Percentiles rank a stretch among this genome's conserved stretches.
Evolutionary conservation across 2,797 vertebrate genomes (phyloP).

Genomic region (Etheostoma perlongum): DNA sequence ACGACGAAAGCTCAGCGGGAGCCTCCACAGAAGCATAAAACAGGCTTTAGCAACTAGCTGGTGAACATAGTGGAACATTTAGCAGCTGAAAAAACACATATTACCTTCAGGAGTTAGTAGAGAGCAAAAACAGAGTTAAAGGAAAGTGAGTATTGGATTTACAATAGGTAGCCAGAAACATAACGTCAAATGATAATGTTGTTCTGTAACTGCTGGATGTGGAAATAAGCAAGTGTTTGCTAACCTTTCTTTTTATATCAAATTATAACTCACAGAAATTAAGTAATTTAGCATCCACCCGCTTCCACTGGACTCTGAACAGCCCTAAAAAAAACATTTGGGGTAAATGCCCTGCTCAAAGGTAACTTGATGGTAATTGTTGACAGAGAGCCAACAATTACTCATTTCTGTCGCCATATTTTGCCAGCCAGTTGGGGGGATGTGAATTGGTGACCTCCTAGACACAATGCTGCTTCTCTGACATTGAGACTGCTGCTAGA

Average conservation of each 20-base stretch:
- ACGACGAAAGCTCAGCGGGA: no score
- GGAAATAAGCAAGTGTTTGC: background rate
- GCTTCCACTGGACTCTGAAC: background rate
- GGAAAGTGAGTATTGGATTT: background rate
- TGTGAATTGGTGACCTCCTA: constrained; percentile 12
- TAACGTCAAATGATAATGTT: background rate
- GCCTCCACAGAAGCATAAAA: no score
- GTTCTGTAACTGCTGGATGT: background rate
- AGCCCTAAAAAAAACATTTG: background rate
- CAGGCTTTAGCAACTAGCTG: background rate
- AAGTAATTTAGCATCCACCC: background rate
- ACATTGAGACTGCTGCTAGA: constrained; percentile 23
- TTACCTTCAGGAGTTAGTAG: background rate
- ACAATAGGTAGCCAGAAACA: background rate
- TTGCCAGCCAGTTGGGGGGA: background rate
- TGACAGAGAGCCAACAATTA: background rate
- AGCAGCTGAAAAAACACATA: background rate
- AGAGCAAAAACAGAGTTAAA: background rate
- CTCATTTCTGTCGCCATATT: constrained; percentile 10
- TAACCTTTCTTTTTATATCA: background rate
- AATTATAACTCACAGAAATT: background rate
- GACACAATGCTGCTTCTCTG: constrained; percentile 10
- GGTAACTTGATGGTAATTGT: constrained; percentile 6
- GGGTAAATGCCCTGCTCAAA: constrained; percentile 11
- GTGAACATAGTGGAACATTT: background rate